phyloP scores from a whole-genome alignment of 2,113 vertebrate species.

The Neomonachus schauinslandi region DNA sequence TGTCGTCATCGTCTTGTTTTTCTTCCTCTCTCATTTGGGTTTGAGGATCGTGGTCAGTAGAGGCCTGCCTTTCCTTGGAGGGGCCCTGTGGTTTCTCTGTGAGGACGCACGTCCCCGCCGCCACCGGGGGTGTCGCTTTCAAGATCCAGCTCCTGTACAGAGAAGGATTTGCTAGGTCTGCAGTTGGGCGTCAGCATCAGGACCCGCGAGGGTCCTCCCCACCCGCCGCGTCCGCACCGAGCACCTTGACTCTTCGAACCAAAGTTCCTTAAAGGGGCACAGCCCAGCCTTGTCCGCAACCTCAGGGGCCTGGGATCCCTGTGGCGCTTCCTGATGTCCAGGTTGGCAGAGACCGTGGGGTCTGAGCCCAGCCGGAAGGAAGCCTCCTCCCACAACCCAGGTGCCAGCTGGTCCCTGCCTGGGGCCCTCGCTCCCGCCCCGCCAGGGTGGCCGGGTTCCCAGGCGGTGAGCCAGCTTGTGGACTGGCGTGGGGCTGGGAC shows the following conservation, averaged over 20 bases:
- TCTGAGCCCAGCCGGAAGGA: slow-evolving; percentile 45
- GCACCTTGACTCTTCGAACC: slow-evolving; percentile 82
- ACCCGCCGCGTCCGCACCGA: background rate
- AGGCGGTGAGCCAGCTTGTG: background rate
- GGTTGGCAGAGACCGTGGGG: background rate
- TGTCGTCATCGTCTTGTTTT: background rate
- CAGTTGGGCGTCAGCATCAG: background rate
- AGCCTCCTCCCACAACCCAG: slow-evolving; percentile 42
- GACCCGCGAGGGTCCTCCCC: background rate
- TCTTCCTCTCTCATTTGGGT: slow-evolving; percentile 43
- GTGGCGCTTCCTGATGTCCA: slow-evolving; percentile 34
- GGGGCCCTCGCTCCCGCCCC: background rate
- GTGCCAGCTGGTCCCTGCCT: background rate
- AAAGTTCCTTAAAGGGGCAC: slow-evolving; percentile 84
- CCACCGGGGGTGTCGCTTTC: background rate
- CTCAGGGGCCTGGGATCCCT: slow-evolving; percentile 64
- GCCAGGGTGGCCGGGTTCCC: background rate
- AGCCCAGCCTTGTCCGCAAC: slow-evolving; percentile 72
- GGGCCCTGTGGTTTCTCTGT: background rate
- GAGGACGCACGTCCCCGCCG: background rate
- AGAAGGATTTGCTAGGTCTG: background rate
- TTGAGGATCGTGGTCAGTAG: background rate
- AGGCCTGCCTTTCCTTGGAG: background rate
- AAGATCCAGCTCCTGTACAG: background rate
- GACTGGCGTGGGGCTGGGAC: background rate